Conservation (phyloP, 2,797 vertebrate species). For the Pyrocephalus nanus region DNA sequence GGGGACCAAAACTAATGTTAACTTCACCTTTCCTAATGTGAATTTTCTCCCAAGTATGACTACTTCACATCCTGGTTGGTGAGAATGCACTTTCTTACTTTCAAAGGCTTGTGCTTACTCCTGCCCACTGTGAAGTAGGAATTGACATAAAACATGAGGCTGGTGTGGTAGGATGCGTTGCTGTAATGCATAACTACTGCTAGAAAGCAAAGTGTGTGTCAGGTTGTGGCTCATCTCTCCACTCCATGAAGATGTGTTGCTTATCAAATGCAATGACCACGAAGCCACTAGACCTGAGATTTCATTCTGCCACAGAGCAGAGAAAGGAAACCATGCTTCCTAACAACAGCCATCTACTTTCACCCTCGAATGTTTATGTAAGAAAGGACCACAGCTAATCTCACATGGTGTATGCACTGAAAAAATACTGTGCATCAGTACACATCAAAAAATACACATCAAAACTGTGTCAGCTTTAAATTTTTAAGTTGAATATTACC, state of each 20-base stretch:
- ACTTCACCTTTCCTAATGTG: neutral
- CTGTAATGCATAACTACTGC: neutral
- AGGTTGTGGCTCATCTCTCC: neutral
- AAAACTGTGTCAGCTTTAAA: neutral
- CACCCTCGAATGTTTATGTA: neutral
- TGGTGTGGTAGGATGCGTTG: neutral
- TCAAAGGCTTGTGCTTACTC: neutral
- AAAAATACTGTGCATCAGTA: neutral
- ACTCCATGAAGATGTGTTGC: neutral
- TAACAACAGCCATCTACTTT: neutral
- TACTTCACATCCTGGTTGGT: neutral
- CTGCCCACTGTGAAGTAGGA: neutral
- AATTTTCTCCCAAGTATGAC: neutral
- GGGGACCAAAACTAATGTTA: neutral
- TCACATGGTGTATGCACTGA: neutral
- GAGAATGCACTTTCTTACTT: neutral
- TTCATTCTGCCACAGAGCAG: neutral
- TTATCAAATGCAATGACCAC: neutral
- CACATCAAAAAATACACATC: too few relatives aligned
- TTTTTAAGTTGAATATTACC: neutral
- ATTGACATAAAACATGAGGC: accelerated
- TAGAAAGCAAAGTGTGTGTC: neutral
- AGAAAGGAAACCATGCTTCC: neutral
- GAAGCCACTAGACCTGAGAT: neutral
- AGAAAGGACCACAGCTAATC: neutral